Evolutionary conservation across 2,888 invertebrate species (phyloP), one percentile per base, ranked within the genome.

Genomic region (Hermaeophaga mercurialis): DNA sequence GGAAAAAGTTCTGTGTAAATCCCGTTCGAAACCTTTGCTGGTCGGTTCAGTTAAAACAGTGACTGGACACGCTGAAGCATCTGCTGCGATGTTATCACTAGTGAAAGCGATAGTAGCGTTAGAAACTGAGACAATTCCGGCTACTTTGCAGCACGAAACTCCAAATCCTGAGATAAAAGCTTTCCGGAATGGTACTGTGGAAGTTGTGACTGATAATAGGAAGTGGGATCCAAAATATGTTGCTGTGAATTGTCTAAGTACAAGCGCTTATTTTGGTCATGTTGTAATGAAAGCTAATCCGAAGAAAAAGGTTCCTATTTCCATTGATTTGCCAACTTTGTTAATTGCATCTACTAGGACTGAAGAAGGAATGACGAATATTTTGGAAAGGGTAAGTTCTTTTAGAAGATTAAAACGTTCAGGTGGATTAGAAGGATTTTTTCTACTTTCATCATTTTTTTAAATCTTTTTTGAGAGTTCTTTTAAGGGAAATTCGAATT

Each of bases 31-130:
- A 11, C 95, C 97, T 4, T 82, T 99, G 44, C 78, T 95, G 46
- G 85, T 99, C 66, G 98, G 98, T 5, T 95, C 96, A 0, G 91
- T 96, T 0, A 99, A 99, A 78, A 92, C 96, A 1, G 97, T 97
- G 79, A 94, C 97, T 89, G 98, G 98, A 1, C 98, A 99, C 76
- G 88, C 95, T 8, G 98, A 99, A 79, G 93, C 96, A 1, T 88
- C 90, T 0, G 88, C 91, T 26, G 93, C 93, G 14, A 81, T 96
- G 22, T 91, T 94, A 72, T 88, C 94, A 4, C 81, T 97, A 59
- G 92, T 91, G 9, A 97, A 97, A 79, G 85, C 94, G 39, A 75
- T 98, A 19, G 85, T 98, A 59, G 91, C 96, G 12, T 94, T 98
- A 91, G 95, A 98, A 79, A 80, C 84, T 53, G 91, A 91, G 33